These are phyloP conservation scores for Drosophila recens DNA, from an alignment of 2,888 invertebrate genomes.

Conservation along the genomic window DNA sequence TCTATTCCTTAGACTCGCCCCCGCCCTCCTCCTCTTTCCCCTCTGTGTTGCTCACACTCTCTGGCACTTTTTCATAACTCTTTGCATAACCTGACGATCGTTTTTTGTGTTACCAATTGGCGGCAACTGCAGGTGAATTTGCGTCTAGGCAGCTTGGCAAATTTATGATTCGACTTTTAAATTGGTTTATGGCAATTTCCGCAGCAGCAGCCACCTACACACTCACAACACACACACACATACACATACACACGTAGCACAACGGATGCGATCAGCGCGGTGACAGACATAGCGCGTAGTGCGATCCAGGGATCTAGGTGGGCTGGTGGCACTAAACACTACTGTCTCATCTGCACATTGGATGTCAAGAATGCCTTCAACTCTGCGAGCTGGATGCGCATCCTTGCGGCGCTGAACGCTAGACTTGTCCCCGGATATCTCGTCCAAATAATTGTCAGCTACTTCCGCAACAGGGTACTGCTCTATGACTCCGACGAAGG, in stretches of 20 bases:
- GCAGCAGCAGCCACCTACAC: conserved; percentile 37
- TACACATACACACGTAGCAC: conserved; percentile 2
- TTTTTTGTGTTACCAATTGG: conserved; percentile 43
- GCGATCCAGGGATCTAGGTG: too few relatives aligned
- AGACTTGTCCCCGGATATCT: too few relatives aligned
- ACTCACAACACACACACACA: conserved; percentile 21
- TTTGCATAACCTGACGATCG: conserved; percentile 60
- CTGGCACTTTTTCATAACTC: conserved; percentile 51
- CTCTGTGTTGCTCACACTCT: conserved; percentile 18
- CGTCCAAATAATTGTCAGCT: too few relatives aligned
- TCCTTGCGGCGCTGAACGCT: too few relatives aligned
- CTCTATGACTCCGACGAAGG: too few relatives aligned
- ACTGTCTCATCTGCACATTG: too few relatives aligned
- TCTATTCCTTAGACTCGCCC: conserved; percentile 10
- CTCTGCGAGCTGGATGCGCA: too few relatives aligned
- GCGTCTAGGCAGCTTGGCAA: conserved; percentile 39
- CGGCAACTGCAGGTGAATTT: conserved; percentile 68
- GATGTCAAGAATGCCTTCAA: too few relatives aligned
- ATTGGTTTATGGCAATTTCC: conserved; percentile 72
- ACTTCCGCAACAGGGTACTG: too few relatives aligned
- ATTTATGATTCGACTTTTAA: conserved; percentile 71
- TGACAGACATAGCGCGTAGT: too few relatives aligned
- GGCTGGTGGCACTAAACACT: too few relatives aligned
- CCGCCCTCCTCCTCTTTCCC: conserved; percentile 18
- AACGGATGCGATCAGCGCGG: too few relatives aligned